Evolutionary conservation across 1,140 invertebrate genomes (phyloP).

Genomic region (Temnothorax nylanderi): DNA sequence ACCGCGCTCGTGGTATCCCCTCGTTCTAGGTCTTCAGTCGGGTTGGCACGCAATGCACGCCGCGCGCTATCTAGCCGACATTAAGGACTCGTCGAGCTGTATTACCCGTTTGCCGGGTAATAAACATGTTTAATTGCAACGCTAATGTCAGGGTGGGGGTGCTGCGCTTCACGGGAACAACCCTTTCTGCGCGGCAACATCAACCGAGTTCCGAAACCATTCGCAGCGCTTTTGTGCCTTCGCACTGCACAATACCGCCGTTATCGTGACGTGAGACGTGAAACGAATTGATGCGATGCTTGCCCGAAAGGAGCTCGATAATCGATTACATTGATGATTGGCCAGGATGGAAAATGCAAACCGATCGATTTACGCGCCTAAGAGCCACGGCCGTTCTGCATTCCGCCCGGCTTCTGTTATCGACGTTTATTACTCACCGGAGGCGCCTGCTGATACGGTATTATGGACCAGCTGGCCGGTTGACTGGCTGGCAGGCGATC

Average conservation of each 20-base stretch:
- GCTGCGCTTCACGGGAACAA: neutral
- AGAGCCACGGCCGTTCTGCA: slow-evolving; percentile 59
- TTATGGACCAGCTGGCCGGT: slow-evolving; percentile 4
- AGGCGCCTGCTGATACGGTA: slow-evolving; percentile 45
- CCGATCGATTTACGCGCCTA: slow-evolving; percentile 64
- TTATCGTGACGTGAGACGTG: neutral
- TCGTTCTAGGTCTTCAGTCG: slow-evolving; percentile 26
- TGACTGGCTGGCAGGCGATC: neutral
- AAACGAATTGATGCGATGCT: neutral
- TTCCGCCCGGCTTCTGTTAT: slow-evolving; percentile 60
- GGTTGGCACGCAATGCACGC: slow-evolving; percentile 70
- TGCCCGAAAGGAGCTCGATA: slow-evolving; percentile 52
- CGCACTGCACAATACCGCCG: slow-evolving; percentile 45
- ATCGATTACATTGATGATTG: slow-evolving; percentile 61
- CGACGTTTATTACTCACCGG: slow-evolving; percentile 61
- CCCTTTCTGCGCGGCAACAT: slow-evolving; percentile 35
- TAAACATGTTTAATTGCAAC: slow-evolving; percentile 79
- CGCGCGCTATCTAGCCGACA: slow-evolving; percentile 68
- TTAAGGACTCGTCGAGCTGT: slow-evolving; percentile 74
- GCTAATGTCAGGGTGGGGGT: slow-evolving; percentile 67
- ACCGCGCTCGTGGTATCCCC: slow-evolving; percentile 23
- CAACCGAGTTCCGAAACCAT: slow-evolving; percentile 43
- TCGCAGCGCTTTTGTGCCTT: slow-evolving; percentile 41
- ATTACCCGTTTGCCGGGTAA: slow-evolving; percentile 73
- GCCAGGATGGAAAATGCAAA: slow-evolving; percentile 61